Conservation (phyloP, 2,797 vertebrate species). For the Gorsachius magnificus region DNA sequence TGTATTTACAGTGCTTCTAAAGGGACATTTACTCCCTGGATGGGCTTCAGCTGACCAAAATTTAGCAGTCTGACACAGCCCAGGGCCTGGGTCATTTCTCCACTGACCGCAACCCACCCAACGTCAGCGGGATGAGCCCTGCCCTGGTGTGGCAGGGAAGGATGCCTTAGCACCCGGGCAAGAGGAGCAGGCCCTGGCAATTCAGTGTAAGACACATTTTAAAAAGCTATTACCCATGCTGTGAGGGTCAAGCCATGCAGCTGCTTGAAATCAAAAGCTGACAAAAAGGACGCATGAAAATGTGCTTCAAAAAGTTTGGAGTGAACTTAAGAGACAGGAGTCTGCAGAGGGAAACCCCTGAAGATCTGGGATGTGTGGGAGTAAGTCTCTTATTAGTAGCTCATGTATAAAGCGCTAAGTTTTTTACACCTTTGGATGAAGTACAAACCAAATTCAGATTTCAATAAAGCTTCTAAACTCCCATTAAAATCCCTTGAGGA, state of each 20-base stretch:
- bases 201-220: background rate
- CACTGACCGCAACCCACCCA: background rate
- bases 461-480: background rate
- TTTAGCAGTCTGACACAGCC: background rate
- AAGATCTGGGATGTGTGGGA: background rate
- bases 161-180: too few relatives aligned
- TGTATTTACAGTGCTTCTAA: background rate
- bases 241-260: fast-evolving
- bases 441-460: background rate
- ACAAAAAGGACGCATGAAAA: background rate
- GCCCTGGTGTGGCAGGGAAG: fast-evolving
- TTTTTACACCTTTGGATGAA: background rate
- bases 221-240: fast-evolving
- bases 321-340: background rate
- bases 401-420: background rate
- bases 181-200: background rate
- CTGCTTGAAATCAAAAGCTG: background rate
- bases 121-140: background rate
- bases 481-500: background rate
- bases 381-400: background rate
- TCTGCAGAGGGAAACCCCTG: background rate
- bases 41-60: background rate
- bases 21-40: background rate
- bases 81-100: background rate
- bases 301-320: background rate